A percentile compares a stretch with the other conserved stretches of the same genome.
Evolutionary conservation across 2,888 invertebrate genomes (phyloP).

Genomic region (Drosophila fulvimacula): DNA sequence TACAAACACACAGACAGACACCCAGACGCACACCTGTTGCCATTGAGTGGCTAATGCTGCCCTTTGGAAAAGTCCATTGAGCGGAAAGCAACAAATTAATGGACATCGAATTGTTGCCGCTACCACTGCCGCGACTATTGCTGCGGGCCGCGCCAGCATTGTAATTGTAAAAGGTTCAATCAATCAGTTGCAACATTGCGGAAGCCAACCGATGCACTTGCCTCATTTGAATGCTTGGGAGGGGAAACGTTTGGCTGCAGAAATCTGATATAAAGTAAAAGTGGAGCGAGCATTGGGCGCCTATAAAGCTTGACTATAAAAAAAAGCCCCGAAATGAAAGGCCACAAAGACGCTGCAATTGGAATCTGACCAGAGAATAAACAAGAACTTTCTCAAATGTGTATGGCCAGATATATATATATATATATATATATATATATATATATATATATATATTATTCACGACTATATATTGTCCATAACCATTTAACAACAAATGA

Average conservation of each 20-base stretch:
- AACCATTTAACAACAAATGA: neutral
- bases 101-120: slow-evolving; percentile 45
- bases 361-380: neutral
- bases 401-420: no score
- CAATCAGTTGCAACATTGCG: slow-evolving; percentile 50
- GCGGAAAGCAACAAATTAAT: slow-evolving; percentile 55
- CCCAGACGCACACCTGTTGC: slow-evolving; percentile 18
- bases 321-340: slow-evolving; percentile 11
- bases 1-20: slow-evolving; percentile 19
- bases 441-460: no score
- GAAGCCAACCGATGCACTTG: slow-evolving; percentile 49
- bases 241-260: slow-evolving; percentile 17
- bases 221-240: slow-evolving; percentile 15
- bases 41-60: slow-evolving; percentile 37
- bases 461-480: no score
- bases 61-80: slow-evolving; percentile 67
- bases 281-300: slow-evolving; percentile 21
- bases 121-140: slow-evolving; percentile 26
- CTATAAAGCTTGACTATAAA: slow-evolving; percentile 18
- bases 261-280: slow-evolving; percentile 32
- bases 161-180: slow-evolving; percentile 50
- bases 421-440: no score
- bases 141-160: slow-evolving; percentile 21
- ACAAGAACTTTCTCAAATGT: slow-evolving; percentile 22
- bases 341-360: neutral